Base-by-base conservation (phyloP, 2,113 vertebrate species). In the Seriola quinqueradiata region DNA sequence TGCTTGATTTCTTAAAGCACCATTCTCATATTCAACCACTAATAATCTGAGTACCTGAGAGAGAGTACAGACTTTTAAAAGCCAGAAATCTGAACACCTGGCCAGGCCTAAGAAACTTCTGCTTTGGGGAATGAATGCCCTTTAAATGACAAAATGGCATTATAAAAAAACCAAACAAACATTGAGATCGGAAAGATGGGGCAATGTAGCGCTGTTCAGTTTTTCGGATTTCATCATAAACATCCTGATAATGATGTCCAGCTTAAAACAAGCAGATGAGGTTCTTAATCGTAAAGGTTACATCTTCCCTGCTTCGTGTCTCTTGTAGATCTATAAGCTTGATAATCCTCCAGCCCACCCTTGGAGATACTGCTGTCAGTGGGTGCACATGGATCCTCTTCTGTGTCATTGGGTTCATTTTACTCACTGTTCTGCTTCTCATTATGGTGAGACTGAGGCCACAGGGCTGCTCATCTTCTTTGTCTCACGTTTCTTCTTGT, bases 361-460 rank as follows among this genome's bases (percentile, higher is more conserved):
- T 68, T 63, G 61, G 68, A 74, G 21, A 77, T 44, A 38, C 7
- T 68, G 16, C 69, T 75, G 54, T 57, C 21, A 48, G 44, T 65
- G 52, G 44, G 23, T 2, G 34, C 69, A 75, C 65, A 65, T 64
- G 44, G 72, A 23, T 77, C 67, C 34, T 67, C 23, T 66, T 78
- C 36, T 61, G 46, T 21, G 3, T 81, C 77, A 77, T 14, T 71
- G 59, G 57, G 8, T 86, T 81, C 8, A 75, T 82, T 74, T 52
- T 5, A 59, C 72, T 83, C 25, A 65, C 69, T 68, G 38, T 28
- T 70, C 42, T 58, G 57, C 42, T 73, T 70, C 55, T 80, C 59
- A 72, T 21, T 42, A 55, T 65, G 55, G 68, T 32, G 1, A 64
- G 36, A 14, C 55, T 25, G 23, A 77, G 66, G 70, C 78, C 78